Percentiles rank a stretch among this genome's conserved stretches.
Conservation (phyloP, 2,797 vertebrate genomes). For the Argyrosomus regius region DNA sequence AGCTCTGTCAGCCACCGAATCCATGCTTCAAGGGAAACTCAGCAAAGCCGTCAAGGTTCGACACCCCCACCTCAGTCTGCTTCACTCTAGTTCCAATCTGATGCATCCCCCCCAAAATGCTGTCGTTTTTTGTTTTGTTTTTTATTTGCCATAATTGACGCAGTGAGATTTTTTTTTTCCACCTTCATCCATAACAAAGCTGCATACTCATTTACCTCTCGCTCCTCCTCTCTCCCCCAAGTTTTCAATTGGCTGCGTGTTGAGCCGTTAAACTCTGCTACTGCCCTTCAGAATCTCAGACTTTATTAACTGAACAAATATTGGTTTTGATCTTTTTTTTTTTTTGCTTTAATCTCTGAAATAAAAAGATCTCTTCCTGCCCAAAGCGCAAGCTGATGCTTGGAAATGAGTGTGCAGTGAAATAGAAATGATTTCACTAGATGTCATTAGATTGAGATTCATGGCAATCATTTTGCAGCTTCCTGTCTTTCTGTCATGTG, state of each 20-base stretch:
- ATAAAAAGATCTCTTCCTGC: constrained; percentile 1
- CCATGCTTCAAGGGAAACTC: constrained; percentile 99
- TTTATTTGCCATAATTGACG: constrained; percentile 76
- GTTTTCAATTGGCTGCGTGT: constrained; percentile 59
- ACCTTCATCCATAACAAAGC: constrained; percentile 75
- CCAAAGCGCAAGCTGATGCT: constrained; percentile 47
- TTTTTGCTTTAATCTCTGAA: constrained; percentile 27
- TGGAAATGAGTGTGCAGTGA: constrained; percentile 87
- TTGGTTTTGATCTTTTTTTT: background rate
- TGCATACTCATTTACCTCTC: constrained; percentile 86
- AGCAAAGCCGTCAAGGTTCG: constrained; percentile 99
- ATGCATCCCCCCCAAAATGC: constrained; percentile 80
- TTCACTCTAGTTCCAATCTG: constrained; percentile 91
- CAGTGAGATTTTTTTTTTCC: constrained; percentile 72
- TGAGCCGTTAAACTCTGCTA: constrained; percentile 46
- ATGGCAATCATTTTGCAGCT: constrained; percentile 66
- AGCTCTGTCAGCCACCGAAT: constrained; percentile 99
- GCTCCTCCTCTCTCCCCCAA: constrained; percentile 28
- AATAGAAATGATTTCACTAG: constrained; percentile 65
- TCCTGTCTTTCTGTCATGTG: constrained; percentile 63
- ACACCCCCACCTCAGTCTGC: constrained; percentile 87
- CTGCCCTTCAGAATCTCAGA: constrained; percentile 25
- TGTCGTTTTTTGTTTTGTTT: constrained; percentile 29
- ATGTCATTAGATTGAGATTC: constrained; percentile 74
- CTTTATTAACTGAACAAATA: constrained; percentile 30